Percentiles rank a stretch among this genome's conserved stretches.
Evolutionary conservation across 2,797 vertebrate genomes (phyloP).

Genomic region (Notamacropus eugenii): DNA sequence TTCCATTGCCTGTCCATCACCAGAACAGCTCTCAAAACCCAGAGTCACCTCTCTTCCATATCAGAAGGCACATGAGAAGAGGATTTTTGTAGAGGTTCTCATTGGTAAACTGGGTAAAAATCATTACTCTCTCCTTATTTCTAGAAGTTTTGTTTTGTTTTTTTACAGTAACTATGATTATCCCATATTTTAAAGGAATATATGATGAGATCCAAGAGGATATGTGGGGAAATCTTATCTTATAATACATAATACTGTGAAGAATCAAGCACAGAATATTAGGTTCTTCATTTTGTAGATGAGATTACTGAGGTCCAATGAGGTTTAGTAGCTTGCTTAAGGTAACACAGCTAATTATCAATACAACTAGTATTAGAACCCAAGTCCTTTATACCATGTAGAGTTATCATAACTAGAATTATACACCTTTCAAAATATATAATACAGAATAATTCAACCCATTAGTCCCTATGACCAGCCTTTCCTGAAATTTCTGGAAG

Average conservation of each 20-base stretch:
- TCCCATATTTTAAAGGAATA: neutral
- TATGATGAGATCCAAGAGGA: neutral
- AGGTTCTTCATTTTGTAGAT: neutral
- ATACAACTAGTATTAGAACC: neutral
- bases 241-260: neutral
- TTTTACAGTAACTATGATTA: neutral
- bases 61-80: neutral
- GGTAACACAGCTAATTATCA: no score
- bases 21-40: neutral
- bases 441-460: neutral
- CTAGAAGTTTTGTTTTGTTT: neutral
- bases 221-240: neutral
- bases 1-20: neutral
- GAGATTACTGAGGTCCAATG: neutral
- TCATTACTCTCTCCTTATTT: neutral
- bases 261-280: neutral
- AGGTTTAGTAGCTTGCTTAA: neutral
- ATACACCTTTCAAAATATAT: neutral
- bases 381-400: no score
- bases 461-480: neutral
- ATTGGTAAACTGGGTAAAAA: neutral
- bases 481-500: neutral
- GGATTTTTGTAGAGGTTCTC: neutral
- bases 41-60: neutral
- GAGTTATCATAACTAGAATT: neutral